phyloP scores from a whole-genome alignment of 2,113 vertebrate species.

The Boleophthalmus pectinirostris region DNA sequence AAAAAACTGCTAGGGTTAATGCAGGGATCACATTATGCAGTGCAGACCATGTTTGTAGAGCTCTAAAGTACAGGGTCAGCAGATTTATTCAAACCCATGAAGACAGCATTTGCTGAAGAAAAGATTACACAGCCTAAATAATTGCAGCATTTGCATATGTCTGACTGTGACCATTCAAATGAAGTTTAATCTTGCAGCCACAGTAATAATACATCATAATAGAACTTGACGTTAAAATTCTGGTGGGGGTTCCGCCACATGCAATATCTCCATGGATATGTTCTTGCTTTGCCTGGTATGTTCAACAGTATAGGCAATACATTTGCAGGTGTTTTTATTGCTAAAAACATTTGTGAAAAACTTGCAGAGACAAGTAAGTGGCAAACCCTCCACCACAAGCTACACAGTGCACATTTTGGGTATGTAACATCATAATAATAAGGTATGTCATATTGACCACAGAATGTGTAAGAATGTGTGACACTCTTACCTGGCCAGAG shows the following conservation, averaged over 20 bases:
- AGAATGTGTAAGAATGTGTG: not conserved
- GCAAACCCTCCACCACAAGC: not conserved
- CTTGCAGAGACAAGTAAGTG: too few species aligned
- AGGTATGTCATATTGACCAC: not conserved
- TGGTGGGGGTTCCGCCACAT: too few species aligned
- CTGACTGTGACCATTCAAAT: not conserved
- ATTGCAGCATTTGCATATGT: not conserved
- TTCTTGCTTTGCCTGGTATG: too few species aligned
- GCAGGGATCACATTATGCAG: not conserved
- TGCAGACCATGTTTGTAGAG: not conserved
- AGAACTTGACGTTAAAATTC: not conserved
- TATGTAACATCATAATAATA: not conserved
- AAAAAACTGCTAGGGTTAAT: too few species aligned
- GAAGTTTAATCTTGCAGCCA: not conserved
- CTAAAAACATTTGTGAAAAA: too few species aligned
- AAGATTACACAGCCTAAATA: not conserved
- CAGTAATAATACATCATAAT: not conserved
- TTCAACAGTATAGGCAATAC: too few species aligned
- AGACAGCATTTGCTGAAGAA: not conserved
- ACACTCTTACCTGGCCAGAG: conserved; percentile 87
- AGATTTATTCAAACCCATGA: not conserved
- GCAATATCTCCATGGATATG: too few species aligned
- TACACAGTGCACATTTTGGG: not conserved
- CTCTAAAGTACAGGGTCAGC: not conserved
- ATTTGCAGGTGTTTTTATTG: too few species aligned